Conservation (phyloP, 2,888 invertebrate genomes). For the Lepidocyrtoides sp. region DNA sequence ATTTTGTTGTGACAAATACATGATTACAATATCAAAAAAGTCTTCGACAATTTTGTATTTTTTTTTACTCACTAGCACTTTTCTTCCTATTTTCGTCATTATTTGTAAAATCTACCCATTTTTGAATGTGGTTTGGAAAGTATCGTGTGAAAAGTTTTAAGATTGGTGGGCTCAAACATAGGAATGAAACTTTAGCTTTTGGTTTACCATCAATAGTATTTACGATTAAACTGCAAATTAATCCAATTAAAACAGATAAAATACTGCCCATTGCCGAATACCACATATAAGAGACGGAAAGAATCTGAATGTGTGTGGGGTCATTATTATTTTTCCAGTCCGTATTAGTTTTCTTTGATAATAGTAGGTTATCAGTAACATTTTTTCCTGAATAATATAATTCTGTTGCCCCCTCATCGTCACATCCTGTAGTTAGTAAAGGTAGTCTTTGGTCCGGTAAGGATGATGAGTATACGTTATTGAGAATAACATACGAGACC, state of each 20-base stretch:
- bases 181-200: constrained; percentile 24
- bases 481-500: constrained; percentile 86
- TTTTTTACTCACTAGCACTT: not conserved
- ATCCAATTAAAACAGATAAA: constrained; percentile 86
- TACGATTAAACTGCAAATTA: constrained; percentile 67
- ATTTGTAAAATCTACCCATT: constrained; percentile 64
- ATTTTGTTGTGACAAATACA: constrained; percentile 1
- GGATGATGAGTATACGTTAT: constrained; percentile 84
- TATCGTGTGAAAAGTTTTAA: constrained; percentile 53
- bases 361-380: not conserved
- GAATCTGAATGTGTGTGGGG: constrained; percentile 54
- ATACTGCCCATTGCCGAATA: constrained; percentile 86
- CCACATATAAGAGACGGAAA: constrained; percentile 86
- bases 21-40: no score
- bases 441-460: constrained; percentile 81
- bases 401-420: not conserved
- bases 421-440: constrained; percentile 69
- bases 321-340: constrained; percentile 81
- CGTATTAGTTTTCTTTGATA: not conserved
- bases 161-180: constrained; percentile 81
- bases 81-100: not conserved
- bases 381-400: not conserved
- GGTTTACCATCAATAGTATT: constrained; percentile 9
- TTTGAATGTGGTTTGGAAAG: constrained; percentile 71
- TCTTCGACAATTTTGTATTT: not conserved